A percentile compares a stretch with the other conserved stretches of the same genome.
These are phyloP conservation scores for Dicranocentrus wangi DNA, from an alignment of 2,888 invertebrate species.

Conservation along the genomic window DNA sequence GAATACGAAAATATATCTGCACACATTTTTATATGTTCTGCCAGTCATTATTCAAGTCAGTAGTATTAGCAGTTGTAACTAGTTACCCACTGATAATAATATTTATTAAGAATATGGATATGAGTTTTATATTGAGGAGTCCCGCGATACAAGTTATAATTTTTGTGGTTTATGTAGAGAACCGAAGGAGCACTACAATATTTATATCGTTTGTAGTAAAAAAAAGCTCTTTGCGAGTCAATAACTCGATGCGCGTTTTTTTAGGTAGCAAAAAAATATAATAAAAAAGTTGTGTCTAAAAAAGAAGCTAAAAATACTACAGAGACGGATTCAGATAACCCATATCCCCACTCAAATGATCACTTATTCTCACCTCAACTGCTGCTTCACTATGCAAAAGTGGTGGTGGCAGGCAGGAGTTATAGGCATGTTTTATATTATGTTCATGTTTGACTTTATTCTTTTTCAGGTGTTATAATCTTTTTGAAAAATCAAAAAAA, in stretches of 20 bases:
- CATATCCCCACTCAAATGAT: conserved; percentile 36
- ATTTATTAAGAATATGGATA: no score
- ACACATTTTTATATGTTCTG: conserved; percentile 23
- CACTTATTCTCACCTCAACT: no score
- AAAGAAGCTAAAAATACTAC: conserved; percentile 24
- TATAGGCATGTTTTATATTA: no score
- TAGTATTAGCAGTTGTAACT: no score
- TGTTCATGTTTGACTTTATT: no score
- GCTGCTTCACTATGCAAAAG: background rate
- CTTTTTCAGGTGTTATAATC: conserved; percentile 25
- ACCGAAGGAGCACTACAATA: background rate
- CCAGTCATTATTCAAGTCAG: conserved; percentile 30
- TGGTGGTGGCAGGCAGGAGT: no score
- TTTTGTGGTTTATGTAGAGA: conserved; percentile 11
- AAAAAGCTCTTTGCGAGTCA: conserved; percentile 24
- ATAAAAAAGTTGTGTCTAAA: conserved; percentile 36
- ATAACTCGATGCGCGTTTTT: conserved; percentile 41
- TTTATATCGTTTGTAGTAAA: conserved; percentile 17
- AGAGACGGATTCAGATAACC: conserved; percentile 31
- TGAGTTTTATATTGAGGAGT: no score
- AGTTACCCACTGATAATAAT: no score
- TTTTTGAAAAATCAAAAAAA: conserved; percentile 34
- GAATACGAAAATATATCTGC: background rate
- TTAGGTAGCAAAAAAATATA: no score
- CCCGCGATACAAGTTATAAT: background rate